Evolutionary conservation across 2,113 vertebrate species (phyloP).

Genomic region (Thymallus thymallus): DNA sequence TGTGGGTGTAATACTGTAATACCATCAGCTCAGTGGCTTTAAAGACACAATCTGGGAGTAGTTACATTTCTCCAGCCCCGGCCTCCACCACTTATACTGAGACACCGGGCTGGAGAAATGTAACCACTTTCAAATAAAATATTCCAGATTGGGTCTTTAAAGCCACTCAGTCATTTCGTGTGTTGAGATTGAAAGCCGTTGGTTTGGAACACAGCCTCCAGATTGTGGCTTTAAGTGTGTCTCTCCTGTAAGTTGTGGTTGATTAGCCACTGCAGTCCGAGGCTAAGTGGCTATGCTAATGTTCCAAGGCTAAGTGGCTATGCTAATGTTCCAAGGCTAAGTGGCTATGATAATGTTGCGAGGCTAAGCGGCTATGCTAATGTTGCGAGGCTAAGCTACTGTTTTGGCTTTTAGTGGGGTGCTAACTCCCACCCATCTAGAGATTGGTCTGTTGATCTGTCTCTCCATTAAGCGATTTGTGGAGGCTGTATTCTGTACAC

Average conservation of each 20-base stretch:
- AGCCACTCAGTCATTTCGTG: background rate
- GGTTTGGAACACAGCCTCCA: background rate
- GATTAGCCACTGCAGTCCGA: constrained; percentile 46
- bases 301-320: too few relatives aligned
- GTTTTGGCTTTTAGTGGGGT: constrained; percentile 56
- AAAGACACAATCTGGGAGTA: too few relatives aligned
- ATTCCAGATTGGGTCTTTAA: too few relatives aligned
- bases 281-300: too few relatives aligned
- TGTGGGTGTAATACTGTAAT: too few relatives aligned
- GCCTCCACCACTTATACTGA: too few relatives aligned
- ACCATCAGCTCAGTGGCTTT: too few relatives aligned
- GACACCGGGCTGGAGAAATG: background rate
- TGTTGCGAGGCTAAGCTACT: constrained; percentile 62
- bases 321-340: too few relatives aligned
- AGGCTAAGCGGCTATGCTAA: too few relatives aligned
- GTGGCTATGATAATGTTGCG: too few relatives aligned
- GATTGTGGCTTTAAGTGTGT: constrained; percentile 3
- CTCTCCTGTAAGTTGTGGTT: constrained; percentile 37
- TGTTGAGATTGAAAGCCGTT: background rate
- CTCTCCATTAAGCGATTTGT: constrained; percentile 37
- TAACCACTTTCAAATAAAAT: background rate
- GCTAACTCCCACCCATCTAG: constrained; percentile 25
- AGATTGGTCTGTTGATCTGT: constrained; percentile 9
- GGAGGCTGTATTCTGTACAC: constrained; percentile 9
- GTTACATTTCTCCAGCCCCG: too few relatives aligned